Evolutionary conservation across 2,113 vertebrate genomes (phyloP).

Genomic region (Probosciger aterrimus): DNA sequence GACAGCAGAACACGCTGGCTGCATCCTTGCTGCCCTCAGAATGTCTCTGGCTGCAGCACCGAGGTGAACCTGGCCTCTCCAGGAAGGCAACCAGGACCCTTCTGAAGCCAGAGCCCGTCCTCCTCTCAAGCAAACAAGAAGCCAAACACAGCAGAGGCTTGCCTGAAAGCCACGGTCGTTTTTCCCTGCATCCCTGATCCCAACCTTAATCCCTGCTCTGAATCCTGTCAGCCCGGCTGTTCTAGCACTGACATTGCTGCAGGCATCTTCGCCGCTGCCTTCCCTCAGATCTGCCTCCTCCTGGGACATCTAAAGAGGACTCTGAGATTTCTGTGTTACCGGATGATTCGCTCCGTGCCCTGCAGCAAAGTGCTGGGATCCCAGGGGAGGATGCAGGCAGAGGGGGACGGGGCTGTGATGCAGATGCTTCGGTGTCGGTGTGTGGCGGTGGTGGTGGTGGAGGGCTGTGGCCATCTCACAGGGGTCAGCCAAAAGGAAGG

Average conservation of each 20-base stretch:
- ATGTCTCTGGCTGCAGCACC: neutral
- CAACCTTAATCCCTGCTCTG: conserved; percentile 79
- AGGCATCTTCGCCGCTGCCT: conserved; percentile 77
- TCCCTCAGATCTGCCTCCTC: conserved; percentile 83
- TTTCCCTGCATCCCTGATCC: conserved; percentile 75
- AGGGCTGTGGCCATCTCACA: rapidly evolving
- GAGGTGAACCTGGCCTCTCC: neutral
- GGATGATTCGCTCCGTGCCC: conserved; percentile 74
- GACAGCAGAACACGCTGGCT: rapidly evolving
- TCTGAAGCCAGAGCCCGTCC: neutral
- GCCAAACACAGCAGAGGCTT: conserved; percentile 24
- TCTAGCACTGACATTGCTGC: conserved; percentile 86
- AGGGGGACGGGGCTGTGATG: neutral
- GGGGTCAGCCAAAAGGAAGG: neutral
- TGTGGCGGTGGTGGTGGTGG: no score
- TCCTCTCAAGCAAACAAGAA: conserved; percentile 59
- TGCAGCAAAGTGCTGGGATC: conserved; percentile 68
- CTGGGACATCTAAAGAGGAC: conserved; percentile 79
- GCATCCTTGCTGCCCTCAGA: neutral
- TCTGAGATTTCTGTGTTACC: conserved; percentile 76
- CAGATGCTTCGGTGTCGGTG: rapidly evolving
- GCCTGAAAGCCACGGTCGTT: conserved; percentile 47
- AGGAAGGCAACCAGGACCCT: neutral
- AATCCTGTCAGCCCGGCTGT: conserved; percentile 77
- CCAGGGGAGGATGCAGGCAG: neutral